Base-by-base conservation (phyloP, 2,888 invertebrate species). In the Amiota mariae region DNA sequence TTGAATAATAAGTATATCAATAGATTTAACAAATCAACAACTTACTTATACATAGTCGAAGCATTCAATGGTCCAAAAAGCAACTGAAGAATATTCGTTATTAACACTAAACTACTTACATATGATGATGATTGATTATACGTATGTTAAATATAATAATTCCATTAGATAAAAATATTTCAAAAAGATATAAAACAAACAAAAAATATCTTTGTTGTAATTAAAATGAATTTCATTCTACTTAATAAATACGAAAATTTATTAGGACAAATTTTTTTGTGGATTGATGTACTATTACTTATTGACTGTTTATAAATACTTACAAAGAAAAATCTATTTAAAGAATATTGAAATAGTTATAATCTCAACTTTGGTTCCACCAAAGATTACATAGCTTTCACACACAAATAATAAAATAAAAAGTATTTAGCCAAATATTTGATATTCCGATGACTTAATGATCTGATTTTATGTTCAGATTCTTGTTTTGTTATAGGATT, bases 61-160 rank as follows among this genome's bases (percentile, higher is more conserved):
- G 59, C 57, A 72, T 70, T 61, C 61, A 72, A 83, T 67, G 85
- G 86, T 85, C 84, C 85, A 84, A 84, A 78, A 56, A 75, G 78
- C 78, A 86, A 84, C 78, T 78, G 77, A 77, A 81, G 72, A 78
- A 77, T 76, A 78, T 75, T 79, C 79, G 66, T 71, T 72, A 48
- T 73, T 18, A 20, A 68, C 51, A 68, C 67, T 54, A 54, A 66
- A 66, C 48, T 66, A 66, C n/a, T n/a, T n/a, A n/a, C n/a, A n/a
- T n/a, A 24, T 24, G 24, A 24, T 24, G 24, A 24, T 24, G 24
- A 24, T 24, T 24, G n/a, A 24, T 24, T 24, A 24, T 24, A 24
- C 3, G 24, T 24, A 24, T 24, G 24, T 24, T 24, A 24, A 51
- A 68, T 11, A 49, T 12, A 36, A 18, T 51, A 9, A 49, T 18